Evolutionary conservation across 2,888 invertebrate genomes (phyloP), one percentile per base, ranked within the genome.

Genomic region (Melitaea athalia): DNA sequence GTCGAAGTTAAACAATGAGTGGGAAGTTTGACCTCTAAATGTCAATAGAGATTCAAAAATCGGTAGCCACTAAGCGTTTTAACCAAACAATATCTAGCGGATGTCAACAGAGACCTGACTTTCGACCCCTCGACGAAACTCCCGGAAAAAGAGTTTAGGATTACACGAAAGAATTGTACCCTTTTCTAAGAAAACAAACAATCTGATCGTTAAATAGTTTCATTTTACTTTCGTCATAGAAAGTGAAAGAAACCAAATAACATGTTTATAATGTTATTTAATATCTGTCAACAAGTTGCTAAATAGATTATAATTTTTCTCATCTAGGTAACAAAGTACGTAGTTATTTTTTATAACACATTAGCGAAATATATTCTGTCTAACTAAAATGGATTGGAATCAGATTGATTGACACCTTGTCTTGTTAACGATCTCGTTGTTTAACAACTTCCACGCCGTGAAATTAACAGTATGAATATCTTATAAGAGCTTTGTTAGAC

Each of bases 31-130:
- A 45, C 38, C 24, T 49, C 60, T 59, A 31, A 55, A 65, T 63
- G 68, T 62, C 47, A 55, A 65, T 63, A 70, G n/a, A 43, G 15
- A 64, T 64, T 55, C 31, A 73, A 81, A 85, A 84, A 82, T 82
- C 85, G 83, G 88, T 85, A 87, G 88, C 81, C 53, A 70, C 59
- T 70, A 83, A 82, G 80, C 76, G 72, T 81, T 79, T 70, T 83
- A 76, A 71, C 73, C 82, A 84, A 86, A 83, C 77, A 71, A 63
- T 64, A 71, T 79, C 86, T 84, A 81, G 84, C 87, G 89, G 90
- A 91, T 89, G 91, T 91, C 87, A 89, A 87, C 80, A 85, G 50
- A 69, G 76, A 81, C 77, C 79, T 84, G 82, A 84, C 86, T 88
- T 87, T 85, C 83, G 82, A 88, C 85, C 90, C 86, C 77, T 79